These are phyloP conservation scores for Palythoa grandis DNA, from an alignment of 92 coral and sea anemone genomes.

Conservation along the genomic window DNA sequence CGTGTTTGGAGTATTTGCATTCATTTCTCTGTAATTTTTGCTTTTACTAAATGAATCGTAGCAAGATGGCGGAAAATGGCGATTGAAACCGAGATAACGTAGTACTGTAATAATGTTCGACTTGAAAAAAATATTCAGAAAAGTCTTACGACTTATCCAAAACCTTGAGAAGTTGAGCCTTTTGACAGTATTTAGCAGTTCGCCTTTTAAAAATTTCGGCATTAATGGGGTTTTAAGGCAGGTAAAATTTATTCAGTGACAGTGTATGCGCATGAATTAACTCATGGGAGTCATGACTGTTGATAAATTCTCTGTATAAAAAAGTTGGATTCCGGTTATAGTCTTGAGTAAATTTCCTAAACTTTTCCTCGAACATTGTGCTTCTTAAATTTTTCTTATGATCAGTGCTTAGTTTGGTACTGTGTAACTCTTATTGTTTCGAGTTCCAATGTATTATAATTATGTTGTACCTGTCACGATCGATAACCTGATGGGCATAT, in stretches of 20 bases:
- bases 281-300: background rate
- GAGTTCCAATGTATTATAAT: background rate
- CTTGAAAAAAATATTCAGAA: constrained; percentile 5
- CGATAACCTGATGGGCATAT: background rate
- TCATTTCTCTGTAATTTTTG: background rate
- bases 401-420: background rate
- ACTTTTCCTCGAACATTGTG: background rate
- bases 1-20: constrained; percentile 1
- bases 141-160: constrained; percentile 6
- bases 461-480: no score
- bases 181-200: constrained; percentile 5
- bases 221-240: constrained; percentile 4
- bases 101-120: background rate
- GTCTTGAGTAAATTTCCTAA: background rate
- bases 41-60: constrained; percentile 2
- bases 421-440: background rate
- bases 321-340: background rate
- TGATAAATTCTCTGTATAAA: constrained; percentile 3
- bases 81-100: background rate
- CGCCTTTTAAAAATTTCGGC: background rate
- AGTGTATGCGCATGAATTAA: constrained; percentile 2
- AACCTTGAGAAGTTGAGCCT: background rate
- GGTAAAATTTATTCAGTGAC: background rate
- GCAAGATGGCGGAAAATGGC: constrained; percentile 10
- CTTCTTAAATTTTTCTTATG: background rate